Conservation (phyloP, 2,797 vertebrate genomes). For the Aselliscus stoliczkanus region DNA sequence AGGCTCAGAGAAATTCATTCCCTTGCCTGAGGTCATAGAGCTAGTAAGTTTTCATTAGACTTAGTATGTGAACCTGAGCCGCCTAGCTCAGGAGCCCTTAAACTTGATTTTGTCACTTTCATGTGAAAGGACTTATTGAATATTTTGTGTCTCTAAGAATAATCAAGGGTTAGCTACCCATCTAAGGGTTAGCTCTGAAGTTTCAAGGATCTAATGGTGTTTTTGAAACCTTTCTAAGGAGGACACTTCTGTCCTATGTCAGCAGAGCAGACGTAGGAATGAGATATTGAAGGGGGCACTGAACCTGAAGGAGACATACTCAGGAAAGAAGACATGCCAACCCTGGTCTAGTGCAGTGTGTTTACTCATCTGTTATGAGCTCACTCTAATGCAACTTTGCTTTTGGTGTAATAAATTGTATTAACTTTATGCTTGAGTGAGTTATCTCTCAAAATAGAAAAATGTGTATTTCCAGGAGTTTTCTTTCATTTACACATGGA, state of each 20-base stretch:
- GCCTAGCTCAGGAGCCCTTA: background rate
- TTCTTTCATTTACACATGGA: slow-evolving; percentile 66
- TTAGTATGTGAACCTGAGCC: background rate
- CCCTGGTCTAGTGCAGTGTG: background rate
- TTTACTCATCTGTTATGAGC: slow-evolving; percentile 33
- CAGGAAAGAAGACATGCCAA: background rate
- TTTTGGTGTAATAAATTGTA: slow-evolving; percentile 65
- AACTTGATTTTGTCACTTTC: background rate
- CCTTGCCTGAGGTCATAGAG: background rate
- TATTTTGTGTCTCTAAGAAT: background rate
- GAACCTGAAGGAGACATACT: background rate
- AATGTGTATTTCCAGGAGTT: slow-evolving; percentile 58
- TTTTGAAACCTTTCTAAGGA: background rate
- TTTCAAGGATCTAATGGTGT: background rate
- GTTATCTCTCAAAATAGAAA: slow-evolving; percentile 71
- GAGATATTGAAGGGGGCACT: background rate
- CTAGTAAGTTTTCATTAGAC: background rate
- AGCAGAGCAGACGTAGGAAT: background rate
- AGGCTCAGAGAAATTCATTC: background rate
- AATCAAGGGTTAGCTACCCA: background rate
- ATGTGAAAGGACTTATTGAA: background rate
- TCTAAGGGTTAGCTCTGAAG: background rate
- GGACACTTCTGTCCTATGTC: background rate
- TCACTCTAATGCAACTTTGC: slow-evolving; percentile 46
- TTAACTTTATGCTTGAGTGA: slow-evolving; percentile 68